These are phyloP conservation scores for Aradophagus sp. DNA, from an alignment of 1,140 invertebrate species.

Conservation along the genomic window DNA sequence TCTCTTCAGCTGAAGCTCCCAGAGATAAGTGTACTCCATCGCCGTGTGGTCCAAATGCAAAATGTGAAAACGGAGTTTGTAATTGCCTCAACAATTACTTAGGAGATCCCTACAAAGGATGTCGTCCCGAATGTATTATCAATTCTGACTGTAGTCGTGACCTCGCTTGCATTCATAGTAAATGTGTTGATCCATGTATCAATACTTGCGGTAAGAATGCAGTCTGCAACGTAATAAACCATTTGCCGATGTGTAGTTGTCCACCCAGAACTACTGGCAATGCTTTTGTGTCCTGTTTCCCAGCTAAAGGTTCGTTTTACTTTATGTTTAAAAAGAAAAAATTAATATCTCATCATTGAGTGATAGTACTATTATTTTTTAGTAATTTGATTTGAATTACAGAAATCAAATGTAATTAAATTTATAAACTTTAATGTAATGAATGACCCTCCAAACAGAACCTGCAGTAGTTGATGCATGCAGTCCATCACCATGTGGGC, in stretches of 20 bases:
- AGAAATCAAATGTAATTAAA: too few relatives aligned
- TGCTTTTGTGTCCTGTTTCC: conserved; percentile 79
- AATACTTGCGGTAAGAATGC: conserved; percentile 84
- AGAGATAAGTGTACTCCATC: conserved; percentile 82
- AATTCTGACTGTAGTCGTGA: conserved; percentile 79
- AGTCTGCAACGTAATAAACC: conserved; percentile 83
- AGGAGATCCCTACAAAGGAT: conserved; percentile 84
- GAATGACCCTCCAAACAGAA: too few relatives aligned
- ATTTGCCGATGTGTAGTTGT: conserved; percentile 84
- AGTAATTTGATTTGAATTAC: too few relatives aligned
- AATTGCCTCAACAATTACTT: conserved; percentile 82
- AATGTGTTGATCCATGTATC: conserved; percentile 83
- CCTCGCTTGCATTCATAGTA: conserved; percentile 70
- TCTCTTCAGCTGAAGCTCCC: conserved; percentile 60
- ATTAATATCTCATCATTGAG: too few relatives aligned
- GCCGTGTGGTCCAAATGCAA: conserved; percentile 83
- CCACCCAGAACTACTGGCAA: conserved; percentile 82
- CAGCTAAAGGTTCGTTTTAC: conserved; percentile 34
- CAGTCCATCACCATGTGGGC: conserved; percentile 79
- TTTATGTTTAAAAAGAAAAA: too few relatives aligned
- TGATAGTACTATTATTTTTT: too few relatives aligned
- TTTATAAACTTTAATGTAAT: too few relatives aligned
- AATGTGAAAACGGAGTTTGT: conserved; percentile 81
- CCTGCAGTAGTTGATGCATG: conserved; percentile 62
- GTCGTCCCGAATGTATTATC: conserved; percentile 82